These are phyloP conservation scores for Drosophila setosimentum DNA, from an alignment of 2,888 invertebrate genomes.

Conservation along the genomic window DNA sequence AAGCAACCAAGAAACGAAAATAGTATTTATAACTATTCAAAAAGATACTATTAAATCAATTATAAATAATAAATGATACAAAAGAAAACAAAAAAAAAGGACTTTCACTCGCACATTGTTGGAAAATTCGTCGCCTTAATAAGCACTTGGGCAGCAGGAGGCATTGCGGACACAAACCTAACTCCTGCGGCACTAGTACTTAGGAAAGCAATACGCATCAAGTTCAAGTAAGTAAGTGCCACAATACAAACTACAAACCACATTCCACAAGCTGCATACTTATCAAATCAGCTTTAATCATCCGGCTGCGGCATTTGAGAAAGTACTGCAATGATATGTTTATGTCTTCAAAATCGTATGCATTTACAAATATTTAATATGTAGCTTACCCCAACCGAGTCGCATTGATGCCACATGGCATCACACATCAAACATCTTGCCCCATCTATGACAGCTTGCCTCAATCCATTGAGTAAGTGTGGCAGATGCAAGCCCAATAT, in stretches of 20 bases:
- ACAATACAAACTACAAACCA: neutral
- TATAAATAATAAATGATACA: conserved; percentile 52
- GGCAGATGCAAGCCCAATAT: conserved; percentile 26
- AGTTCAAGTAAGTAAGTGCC: conserved; percentile 19
- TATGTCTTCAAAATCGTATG: neutral
- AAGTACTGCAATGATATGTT: conserved; percentile 7
- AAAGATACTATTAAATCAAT: conserved; percentile 66
- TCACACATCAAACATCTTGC: conserved; percentile 21
- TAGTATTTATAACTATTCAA: conserved; percentile 78
- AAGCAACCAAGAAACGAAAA: conserved; percentile 35
- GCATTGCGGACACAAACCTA: conserved; percentile 80
- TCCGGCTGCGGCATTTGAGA: neutral
- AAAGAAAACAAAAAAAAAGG: neutral
- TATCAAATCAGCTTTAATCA: neutral
- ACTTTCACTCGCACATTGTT: conserved; percentile 39
- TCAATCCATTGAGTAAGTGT: conserved; percentile 27
- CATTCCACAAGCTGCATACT: neutral
- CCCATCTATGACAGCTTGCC: conserved; percentile 55
- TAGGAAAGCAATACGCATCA: conserved; percentile 84
- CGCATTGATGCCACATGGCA: conserved; percentile 32
- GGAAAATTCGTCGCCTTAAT: conserved; percentile 86
- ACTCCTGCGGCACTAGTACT: conserved; percentile 86
- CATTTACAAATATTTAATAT: neutral
- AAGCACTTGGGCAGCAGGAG: conserved; percentile 86
- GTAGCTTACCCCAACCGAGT: neutral